phyloP scores from a whole-genome alignment of 30 jellyfish, hydroid and myxozoan species.

The Sanderia malayensis region DNA sequence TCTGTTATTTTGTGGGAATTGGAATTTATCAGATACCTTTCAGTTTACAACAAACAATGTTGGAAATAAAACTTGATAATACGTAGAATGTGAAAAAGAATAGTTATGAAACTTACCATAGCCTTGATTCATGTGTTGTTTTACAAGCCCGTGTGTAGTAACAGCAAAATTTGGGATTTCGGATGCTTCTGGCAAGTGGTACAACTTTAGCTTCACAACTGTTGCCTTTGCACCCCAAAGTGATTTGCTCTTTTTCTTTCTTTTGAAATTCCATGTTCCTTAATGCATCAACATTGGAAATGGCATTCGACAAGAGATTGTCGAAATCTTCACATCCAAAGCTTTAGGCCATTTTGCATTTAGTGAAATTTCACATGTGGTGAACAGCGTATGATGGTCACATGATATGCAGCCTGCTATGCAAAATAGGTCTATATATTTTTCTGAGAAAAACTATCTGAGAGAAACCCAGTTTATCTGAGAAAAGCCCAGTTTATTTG shows the following conservation, averaged over 20 bases:
- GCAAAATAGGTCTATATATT: no score
- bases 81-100: no score
- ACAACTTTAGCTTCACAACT: background rate
- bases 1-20: no score
- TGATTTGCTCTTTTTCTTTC: background rate
- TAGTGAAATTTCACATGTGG: background rate
- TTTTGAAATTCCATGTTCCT: background rate
- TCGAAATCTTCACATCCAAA: background rate
- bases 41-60: no score
- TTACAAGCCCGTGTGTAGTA: background rate
- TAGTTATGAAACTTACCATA: background rate
- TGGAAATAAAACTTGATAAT: no score
- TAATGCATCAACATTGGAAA: background rate
- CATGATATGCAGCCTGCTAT: no score
- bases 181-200: background rate
- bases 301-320: background rate
- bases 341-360: background rate
- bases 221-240: background rate
- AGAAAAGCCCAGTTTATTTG: no score
- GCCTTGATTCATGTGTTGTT: background rate
- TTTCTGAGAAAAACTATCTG: no score
- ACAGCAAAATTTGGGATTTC: conserved; percentile 1
- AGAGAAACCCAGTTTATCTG: no score
- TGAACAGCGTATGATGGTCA: no score
- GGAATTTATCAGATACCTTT: no score